These are phyloP conservation scores for Plemyria rubiginata DNA, from an alignment of 2,888 invertebrate genomes.

Conservation along the genomic window DNA sequence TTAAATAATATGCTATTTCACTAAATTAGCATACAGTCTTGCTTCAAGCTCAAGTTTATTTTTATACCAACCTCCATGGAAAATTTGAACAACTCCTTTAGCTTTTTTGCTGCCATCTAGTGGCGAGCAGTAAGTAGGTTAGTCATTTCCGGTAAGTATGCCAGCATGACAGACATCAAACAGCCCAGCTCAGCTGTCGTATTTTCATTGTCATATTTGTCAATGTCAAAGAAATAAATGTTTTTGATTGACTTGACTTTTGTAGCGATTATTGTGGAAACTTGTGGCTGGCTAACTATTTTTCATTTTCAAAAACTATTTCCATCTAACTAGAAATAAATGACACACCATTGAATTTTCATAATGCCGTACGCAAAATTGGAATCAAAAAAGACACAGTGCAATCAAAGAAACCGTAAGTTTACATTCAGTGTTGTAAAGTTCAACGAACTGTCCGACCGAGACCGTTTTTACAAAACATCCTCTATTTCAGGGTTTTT, in stretches of 20 bases:
- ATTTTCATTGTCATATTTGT: neutral
- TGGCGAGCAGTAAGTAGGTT: neutral
- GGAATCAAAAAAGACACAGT: slow-evolving; percentile 55
- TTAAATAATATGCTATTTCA: too few relatives aligned
- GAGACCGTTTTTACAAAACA: neutral
- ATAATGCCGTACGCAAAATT: slow-evolving; percentile 44
- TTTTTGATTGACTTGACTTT: too few relatives aligned
- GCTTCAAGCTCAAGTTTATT: too few relatives aligned
- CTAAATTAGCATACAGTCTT: too few relatives aligned
- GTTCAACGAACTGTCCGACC: slow-evolving; percentile 18
- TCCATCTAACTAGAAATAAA: neutral
- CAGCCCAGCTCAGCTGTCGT: too few relatives aligned
- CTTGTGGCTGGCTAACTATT: slow-evolving; percentile 2
- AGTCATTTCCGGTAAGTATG: neutral
- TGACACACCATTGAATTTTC: neutral
- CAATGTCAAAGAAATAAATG: neutral
- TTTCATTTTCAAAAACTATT: slow-evolving; percentile 4
- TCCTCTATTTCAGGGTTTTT: slow-evolving; percentile 61
- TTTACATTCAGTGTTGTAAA: slow-evolving; percentile 18
- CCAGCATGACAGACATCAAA: too few relatives aligned
- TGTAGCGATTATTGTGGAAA: neutral
- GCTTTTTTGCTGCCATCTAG: neutral
- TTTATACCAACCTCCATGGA: too few relatives aligned
- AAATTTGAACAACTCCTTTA: too few relatives aligned
- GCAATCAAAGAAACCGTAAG: slow-evolving; percentile 61